phyloP scores from a whole-genome alignment of 1,140 invertebrate species.

The Penaeus chinensis region DNA sequence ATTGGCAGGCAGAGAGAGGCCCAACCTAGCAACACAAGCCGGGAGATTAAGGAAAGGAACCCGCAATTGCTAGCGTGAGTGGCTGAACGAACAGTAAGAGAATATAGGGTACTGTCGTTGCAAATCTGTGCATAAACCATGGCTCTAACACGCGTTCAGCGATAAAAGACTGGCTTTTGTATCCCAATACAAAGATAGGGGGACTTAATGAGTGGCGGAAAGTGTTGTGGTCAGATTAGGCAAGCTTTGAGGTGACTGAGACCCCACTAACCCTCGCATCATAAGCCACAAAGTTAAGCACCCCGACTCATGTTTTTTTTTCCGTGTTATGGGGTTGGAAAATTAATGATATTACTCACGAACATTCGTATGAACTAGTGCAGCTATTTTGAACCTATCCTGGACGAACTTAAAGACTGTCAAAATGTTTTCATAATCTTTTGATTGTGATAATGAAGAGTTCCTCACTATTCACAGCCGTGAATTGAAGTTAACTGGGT shows the following conservation, averaged over 20 bases:
- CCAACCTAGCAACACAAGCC: no score
- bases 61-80: no score
- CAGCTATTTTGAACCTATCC: not conserved
- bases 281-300: not conserved
- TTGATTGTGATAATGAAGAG: no score
- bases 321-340: not conserved
- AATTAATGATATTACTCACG: not conserved
- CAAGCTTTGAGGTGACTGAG: constrained; percentile 7
- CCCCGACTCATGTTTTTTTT: constrained; percentile 12
- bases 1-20: no score
- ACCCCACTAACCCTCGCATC: not conserved
- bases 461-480: no score
- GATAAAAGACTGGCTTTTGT: not conserved
- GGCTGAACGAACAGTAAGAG: no score
- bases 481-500: no score
- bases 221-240: constrained; percentile 28
- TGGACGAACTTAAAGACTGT: not conserved
- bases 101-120: no score
- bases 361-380: not conserved
- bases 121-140: no score
- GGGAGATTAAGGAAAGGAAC: no score
- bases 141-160: not conserved
- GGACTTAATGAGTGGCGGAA: not conserved
- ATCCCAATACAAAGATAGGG: not conserved
- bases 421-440: not conserved